Conservation (phyloP, 2,113 vertebrate genomes). For the Balaeniceps rex region DNA sequence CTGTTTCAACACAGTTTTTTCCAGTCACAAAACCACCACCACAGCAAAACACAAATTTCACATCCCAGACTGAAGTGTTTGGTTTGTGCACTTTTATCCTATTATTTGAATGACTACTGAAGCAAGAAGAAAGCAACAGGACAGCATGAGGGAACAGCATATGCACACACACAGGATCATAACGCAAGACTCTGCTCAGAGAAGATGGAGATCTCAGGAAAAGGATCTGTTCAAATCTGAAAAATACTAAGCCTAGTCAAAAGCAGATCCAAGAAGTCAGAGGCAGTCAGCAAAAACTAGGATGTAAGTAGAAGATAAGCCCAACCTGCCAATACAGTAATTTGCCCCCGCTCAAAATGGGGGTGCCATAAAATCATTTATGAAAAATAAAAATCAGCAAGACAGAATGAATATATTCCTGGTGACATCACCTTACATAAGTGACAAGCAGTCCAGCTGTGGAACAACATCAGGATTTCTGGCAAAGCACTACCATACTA, state of each 20-base stretch:
- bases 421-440: not conserved
- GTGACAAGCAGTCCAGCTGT: not conserved
- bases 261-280: not conserved
- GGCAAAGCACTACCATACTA: not conserved
- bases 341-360: too few species aligned
- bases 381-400: not conserved
- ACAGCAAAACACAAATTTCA: not conserved
- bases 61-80: not conserved
- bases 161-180: rapidly evolving
- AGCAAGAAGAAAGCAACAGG: not conserved
- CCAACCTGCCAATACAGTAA: not conserved
- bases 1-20: not conserved
- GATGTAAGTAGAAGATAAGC: not conserved
- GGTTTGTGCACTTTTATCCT: not conserved
- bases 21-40: not conserved
- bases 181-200: not conserved
- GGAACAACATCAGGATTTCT: not conserved
- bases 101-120: not conserved
- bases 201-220: not conserved
- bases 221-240: not conserved
- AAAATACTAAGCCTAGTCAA: not conserved
- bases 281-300: not conserved
- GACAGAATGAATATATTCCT: not conserved
- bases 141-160: not conserved
- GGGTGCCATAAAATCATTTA: not conserved